Evolutionary conservation across 2,113 vertebrate genomes (phyloP).

Genomic region (Microtus pennsylvanicus): DNA sequence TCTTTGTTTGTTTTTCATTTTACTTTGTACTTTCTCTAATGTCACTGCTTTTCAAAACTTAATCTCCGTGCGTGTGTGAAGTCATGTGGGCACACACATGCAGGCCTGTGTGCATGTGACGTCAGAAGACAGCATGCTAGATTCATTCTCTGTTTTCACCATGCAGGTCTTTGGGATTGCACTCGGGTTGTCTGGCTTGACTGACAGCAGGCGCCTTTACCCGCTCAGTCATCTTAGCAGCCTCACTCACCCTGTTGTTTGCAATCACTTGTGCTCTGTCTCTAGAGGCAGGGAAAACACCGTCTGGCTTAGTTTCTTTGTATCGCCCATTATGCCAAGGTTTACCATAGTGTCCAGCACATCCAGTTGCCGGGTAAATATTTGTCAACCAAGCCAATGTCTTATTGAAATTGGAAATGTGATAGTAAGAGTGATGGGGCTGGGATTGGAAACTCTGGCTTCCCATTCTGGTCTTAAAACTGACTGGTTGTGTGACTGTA

Average conservation of each 20-base stretch:
- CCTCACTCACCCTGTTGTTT: not conserved
- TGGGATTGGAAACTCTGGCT: conserved; percentile 30
- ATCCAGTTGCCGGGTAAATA: not conserved
- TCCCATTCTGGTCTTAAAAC: not conserved
- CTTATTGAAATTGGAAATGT: not conserved
- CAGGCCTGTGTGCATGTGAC: not conserved
- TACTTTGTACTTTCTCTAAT: not conserved
- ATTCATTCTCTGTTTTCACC: not conserved
- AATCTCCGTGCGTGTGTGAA: not conserved
- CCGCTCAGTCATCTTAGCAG: not conserved
- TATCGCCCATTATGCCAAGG: not conserved
- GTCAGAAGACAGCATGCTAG: not conserved
- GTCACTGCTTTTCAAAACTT: not conserved
- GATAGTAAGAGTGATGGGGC: not conserved
- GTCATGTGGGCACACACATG: not conserved
- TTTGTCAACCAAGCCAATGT: not conserved
- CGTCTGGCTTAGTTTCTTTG: not conserved
- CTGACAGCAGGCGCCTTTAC: not conserved
- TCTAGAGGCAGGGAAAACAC: not conserved
- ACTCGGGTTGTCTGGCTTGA: not conserved
- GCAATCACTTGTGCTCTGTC: not conserved
- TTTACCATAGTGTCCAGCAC: not conserved
- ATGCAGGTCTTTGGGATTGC: too few species aligned
- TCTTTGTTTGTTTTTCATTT: not conserved
- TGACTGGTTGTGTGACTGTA: not conserved